Base-by-base conservation (phyloP, 2,797 vertebrate species). In the Micropoecilia bifurca region DNA sequence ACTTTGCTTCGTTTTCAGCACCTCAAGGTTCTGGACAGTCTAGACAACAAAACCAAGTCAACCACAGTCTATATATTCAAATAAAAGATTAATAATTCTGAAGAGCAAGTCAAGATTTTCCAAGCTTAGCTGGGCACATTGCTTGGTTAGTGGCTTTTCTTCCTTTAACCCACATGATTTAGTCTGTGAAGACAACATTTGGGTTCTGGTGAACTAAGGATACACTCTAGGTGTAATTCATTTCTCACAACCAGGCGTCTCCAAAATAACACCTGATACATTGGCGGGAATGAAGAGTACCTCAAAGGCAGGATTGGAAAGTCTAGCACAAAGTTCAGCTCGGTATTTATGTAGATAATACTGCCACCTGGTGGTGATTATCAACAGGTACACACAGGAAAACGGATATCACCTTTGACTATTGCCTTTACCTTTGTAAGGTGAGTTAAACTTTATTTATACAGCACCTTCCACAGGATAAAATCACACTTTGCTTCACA, bases 301-400 rank as follows among this genome's bases (percentile, higher is more conserved):
- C 8, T 46, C 6, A 9, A 25, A 53, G 13, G 6, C 6, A 20
- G 41, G 10, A 16, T 14, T 22, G 33, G 9, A 18, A 20, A 25
- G 45, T 22, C 28, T 59, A 1, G 41, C 0, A 6, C 13, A 0
- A 25, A 3, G 13, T 18, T n/a, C 8, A 47, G 12, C 8, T 16
- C 0, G 2, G 30, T 33, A 36, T 45, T 28, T 25, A 28, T 77
- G 50, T 33, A 73, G n/a, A 36, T 85, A 81, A 36, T 1, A 61
- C 84, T 68, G 90, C 75, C 91, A 86, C 61, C 89, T 59, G 73
- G 90, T 91, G 93, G 84, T 76, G 7, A 20, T 77, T 84, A 39
- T 13, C 0, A n/a, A 3, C 0, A 73, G 80, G 6, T 80, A 48
- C 88, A 80, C 22, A 47, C 47, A 53, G 5, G 3, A 13, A 0